A percentile compares a stretch with the other conserved stretches of the same genome.
Evolutionary conservation across 2,888 invertebrate genomes (phyloP).

Genomic region (Polietes domitor): DNA sequence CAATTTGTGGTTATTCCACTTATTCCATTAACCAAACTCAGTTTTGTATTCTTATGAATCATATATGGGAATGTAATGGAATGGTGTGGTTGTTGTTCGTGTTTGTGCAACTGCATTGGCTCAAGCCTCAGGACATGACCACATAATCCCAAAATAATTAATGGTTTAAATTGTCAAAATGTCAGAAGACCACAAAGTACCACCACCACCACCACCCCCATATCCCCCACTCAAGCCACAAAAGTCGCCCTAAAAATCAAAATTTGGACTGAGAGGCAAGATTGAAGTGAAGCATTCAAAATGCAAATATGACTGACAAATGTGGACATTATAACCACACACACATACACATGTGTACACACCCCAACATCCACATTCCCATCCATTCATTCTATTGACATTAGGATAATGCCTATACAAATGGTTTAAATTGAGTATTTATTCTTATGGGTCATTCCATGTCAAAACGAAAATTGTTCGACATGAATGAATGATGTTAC

Average conservation of each 20-base stretch:
- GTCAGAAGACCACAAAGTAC: neutral
- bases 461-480: too few relatives aligned
- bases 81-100: neutral
- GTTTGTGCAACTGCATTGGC: neutral
- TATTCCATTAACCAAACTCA: too few relatives aligned
- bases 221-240: neutral
- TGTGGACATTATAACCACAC: neutral
- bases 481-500: too few relatives aligned
- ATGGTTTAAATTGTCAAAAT: slow-evolving; percentile 33
- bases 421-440: too few relatives aligned
- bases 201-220: neutral
- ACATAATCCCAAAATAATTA: slow-evolving; percentile 26
- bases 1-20: too few relatives aligned
- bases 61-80: too few relatives aligned
- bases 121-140: neutral
- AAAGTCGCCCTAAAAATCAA: neutral
- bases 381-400: slow-evolving; percentile 21
- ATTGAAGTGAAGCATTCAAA: slow-evolving; percentile 10
- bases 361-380: too few relatives aligned
- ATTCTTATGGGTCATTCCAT: too few relatives aligned
- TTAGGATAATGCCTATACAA: neutral
- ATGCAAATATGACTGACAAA: slow-evolving; percentile 26
- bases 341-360: neutral
- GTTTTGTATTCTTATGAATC: too few relatives aligned
- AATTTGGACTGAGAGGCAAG: neutral